Evolutionary conservation across 2,888 invertebrate species (phyloP), one percentile per base, ranked within the genome.

Genomic region (Caenorhabditis drosophilae): DNA sequence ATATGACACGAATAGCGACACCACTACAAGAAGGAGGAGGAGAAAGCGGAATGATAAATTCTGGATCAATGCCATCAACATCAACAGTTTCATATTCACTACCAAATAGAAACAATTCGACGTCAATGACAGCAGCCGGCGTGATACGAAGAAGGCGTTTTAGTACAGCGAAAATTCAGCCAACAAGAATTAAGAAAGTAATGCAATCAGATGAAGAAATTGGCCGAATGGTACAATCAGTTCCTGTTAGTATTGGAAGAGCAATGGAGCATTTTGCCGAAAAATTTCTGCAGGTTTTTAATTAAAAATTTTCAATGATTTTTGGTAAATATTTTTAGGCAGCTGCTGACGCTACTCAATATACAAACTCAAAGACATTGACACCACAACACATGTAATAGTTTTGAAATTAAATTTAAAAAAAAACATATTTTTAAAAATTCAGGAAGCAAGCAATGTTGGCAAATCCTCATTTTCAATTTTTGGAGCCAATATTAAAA

Each of bases 171-270:
- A 77, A 79, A 51, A 82, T 82, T 40, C 82, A 82, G 55, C 82
- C 82, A 55, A 82, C 82, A 6, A 89, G 98, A 83, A 96, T 98
- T 82, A 98, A 98, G 88, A 98, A 97, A 88, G 98, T 98, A 75
- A 98, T 98, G 97, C 97, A 98, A 87, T 93, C 93, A 75, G 98
- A 98, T 85, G 97, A 98, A 85, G 97, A 98, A 86, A 94, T 98
- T 84, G 98, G 98, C 77, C 95, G 97, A 89, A 96, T 98, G 73
- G 96, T 97, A 68, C 95, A 96, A 85, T 93, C 96, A 62, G 98
- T 98, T 81, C 97, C 98, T 78, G 91, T 98, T 83, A 95, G 97
- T 86, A 96, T 97, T 45, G 83, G 83, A 15, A 62, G 79, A 47
- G 80, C 80, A 9, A 83, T 82, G 82, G 82, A 82, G 58, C 79